Conservation (phyloP, 2,113 vertebrate species). For the Bothrops jararaca region DNA sequence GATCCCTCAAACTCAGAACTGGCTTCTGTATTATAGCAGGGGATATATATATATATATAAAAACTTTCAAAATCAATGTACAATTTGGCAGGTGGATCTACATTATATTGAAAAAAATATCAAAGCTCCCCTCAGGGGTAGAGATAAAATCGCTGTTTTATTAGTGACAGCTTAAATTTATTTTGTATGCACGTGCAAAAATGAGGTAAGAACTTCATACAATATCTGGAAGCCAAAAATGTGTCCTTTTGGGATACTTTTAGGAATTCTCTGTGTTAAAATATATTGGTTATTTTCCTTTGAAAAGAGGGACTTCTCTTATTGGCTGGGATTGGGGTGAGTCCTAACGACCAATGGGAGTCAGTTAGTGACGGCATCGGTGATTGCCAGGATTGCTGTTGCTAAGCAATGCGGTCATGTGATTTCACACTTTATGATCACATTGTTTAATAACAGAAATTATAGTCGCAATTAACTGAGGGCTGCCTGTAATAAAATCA, state of each 20-base stretch:
- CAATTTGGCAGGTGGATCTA: not conserved
- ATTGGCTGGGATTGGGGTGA: not conserved
- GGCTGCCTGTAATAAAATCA: not conserved
- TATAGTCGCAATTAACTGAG: not conserved
- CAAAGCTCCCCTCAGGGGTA: too few species aligned
- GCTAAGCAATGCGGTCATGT: not conserved
- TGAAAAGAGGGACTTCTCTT: constrained; percentile 25
- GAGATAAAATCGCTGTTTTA: not conserved
- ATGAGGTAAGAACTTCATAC: constrained; percentile 29
- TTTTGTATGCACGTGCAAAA: not conserved
- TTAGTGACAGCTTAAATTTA: not conserved
- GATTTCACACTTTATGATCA: not conserved
- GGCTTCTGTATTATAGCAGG: not conserved
- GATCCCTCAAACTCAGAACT: not conserved
- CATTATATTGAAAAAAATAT: not conserved
- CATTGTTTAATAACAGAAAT: not conserved
- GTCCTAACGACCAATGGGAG: not conserved
- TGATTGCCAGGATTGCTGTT: not conserved
- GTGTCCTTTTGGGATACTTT: constrained; percentile 37
- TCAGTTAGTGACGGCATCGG: not conserved
- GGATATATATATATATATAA: not conserved
- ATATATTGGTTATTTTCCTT: constrained; percentile 19
- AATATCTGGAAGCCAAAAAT: constrained; percentile 31
- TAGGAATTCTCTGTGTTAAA: constrained; percentile 33
- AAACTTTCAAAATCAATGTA: not conserved